Base-by-base conservation (phyloP, 2,888 invertebrate species). In the Cyclophora punctaria region DNA sequence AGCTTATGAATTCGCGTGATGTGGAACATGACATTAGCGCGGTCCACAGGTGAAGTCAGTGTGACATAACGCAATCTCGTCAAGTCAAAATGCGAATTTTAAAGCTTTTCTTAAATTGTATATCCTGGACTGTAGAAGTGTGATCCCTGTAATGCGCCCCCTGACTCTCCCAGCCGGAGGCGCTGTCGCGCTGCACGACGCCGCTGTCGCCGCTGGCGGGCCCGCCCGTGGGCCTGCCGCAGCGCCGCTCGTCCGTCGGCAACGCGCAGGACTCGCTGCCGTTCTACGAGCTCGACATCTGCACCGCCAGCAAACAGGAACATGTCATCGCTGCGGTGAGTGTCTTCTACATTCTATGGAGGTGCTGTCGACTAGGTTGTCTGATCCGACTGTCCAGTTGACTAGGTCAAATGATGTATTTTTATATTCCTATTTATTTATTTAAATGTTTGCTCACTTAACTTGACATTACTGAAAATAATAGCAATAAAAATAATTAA, bases 301-400 rank as follows among this genome's bases (percentile, higher is more conserved):
- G 96, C 73, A 96, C 96, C 3, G 96, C 96, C 7, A 95, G 95
- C 64, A 95, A 95, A 66, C 95, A 96, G 78, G 96, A 96, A 67
- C 96, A 96, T 72, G 93, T 96, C 43, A 94, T 96, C 44, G 95
- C 96, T 5, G 96, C 96, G 73, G 94, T 94, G 64, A 83, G 90
- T 69, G 3, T 3, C 35, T 5, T 37, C 37, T 37, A 20, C 20
- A 20, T 20, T 20, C 20, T 20, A 1, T 20, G 20, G 20, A 20
- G 20, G 20, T 20, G 20, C 20, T 20, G 20, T 20, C 20, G 20
- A 20, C 20, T n/a, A n/a, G n/a, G n/a, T n/a, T n/a, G n/a, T n/a
- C n/a, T n/a, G n/a, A n/a, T n/a, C n/a, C n/a, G n/a, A n/a, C n/a
- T n/a, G n/a, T n/a, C 20, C 20, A 20, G 20, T 20, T 20, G 20